Evolutionary conservation across 2,888 invertebrate species (phyloP).

Genomic region (Sphaerophoria rueppellii): DNA sequence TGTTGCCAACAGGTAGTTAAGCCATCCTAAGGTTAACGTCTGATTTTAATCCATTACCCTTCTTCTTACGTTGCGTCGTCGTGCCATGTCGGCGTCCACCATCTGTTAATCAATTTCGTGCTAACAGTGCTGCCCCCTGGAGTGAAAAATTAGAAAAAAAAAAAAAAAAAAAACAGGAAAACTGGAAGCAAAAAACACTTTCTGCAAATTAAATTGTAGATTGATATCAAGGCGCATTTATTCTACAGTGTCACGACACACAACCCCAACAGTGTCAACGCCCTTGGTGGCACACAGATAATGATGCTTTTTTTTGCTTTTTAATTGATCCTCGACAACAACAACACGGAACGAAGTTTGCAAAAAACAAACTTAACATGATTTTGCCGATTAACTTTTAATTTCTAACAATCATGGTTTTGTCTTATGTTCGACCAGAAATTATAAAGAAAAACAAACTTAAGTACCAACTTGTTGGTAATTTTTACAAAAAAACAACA

Average conservation of each 20-base stretch:
- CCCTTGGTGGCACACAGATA: slow-evolving; percentile 36
- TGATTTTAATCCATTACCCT: slow-evolving; percentile 33
- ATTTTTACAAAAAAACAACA: not conserved
- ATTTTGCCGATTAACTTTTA: slow-evolving; percentile 61
- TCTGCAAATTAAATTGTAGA: slow-evolving; percentile 64
- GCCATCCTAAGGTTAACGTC: slow-evolving; percentile 29
- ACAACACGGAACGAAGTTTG: slow-evolving; percentile 7
- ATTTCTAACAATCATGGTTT: slow-evolving; percentile 13
- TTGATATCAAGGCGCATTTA: slow-evolving; percentile 37
- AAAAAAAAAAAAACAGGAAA: not conserved
- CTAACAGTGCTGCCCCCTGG: slow-evolving; percentile 13
- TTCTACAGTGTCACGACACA: slow-evolving; percentile 39
- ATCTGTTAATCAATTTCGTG: slow-evolving; percentile 8
- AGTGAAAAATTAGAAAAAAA: not conserved
- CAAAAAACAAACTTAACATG: slow-evolving; percentile 55
- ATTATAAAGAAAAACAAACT: not conserved
- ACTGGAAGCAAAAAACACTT: not conserved
- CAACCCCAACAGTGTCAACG: slow-evolving; percentile 48
- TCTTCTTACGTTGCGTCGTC: not conserved
- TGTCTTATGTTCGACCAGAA: not conserved
- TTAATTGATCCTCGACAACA: slow-evolving; percentile 45
- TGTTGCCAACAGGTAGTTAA: slow-evolving; percentile 34
- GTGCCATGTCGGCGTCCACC: not conserved
- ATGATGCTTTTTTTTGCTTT: slow-evolving; percentile 32
- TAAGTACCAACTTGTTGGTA: not conserved